These are phyloP conservation scores for Pyrocoelia pectoralis DNA, from an alignment of 2,888 invertebrate species.

Conservation along the genomic window DNA sequence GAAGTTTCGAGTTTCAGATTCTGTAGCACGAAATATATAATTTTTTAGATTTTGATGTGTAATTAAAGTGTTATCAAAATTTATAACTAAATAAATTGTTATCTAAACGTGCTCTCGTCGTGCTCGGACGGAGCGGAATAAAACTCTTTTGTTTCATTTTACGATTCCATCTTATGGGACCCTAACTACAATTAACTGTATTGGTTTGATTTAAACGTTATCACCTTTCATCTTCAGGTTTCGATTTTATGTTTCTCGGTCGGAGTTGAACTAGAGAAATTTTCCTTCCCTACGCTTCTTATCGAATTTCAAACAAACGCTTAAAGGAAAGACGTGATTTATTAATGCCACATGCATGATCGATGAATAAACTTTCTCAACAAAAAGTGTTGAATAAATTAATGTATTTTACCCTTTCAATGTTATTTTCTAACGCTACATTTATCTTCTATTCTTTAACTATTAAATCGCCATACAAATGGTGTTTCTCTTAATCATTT, in stretches of 20 bases:
- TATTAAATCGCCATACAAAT: not conserved
- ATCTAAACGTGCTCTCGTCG: constrained; percentile 35
- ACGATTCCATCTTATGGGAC: constrained; percentile 27
- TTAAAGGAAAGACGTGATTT: constrained; percentile 27
- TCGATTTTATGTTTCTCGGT: constrained; percentile 17
- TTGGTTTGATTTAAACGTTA: constrained; percentile 25
- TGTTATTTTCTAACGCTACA: constrained; percentile 20
- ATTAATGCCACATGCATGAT: constrained; percentile 28
- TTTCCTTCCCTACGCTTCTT: constrained; percentile 15
- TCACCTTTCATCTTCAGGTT: constrained; percentile 32
- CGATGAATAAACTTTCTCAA: constrained; percentile 27
- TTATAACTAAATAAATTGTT: constrained; percentile 36
- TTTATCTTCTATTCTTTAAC: constrained; percentile 9
- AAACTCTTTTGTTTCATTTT: constrained; percentile 34
- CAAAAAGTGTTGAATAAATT: constrained; percentile 30
- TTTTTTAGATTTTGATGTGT: constrained; percentile 26
- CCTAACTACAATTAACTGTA: constrained; percentile 33
- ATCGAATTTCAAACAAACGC: constrained; percentile 23
- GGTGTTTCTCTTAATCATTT: not conserved
- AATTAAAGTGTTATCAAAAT: constrained; percentile 32
- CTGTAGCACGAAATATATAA: constrained; percentile 28
- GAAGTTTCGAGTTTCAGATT: constrained; percentile 24
- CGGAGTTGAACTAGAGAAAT: constrained; percentile 16
- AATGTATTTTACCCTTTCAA: constrained; percentile 24
- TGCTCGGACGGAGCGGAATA: constrained; percentile 29